phyloP scores from a whole-genome alignment of 2,797 vertebrate genomes.

The Phyllotis vaccarum region DNA sequence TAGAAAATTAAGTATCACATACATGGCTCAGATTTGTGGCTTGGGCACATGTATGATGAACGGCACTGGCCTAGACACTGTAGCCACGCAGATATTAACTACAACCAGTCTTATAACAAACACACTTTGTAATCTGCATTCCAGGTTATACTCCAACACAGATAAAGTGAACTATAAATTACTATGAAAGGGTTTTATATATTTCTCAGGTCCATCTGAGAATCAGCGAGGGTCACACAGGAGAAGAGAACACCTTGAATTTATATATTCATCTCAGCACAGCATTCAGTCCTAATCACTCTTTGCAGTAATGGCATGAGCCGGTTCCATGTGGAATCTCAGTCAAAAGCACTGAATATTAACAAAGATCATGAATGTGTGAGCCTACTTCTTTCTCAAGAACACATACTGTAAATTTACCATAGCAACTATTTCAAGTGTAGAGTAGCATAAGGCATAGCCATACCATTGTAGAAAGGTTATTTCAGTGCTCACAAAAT shows the following conservation, averaged over 20 bases:
- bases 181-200: background rate
- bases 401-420: background rate
- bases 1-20: background rate
- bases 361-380: background rate
- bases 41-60: background rate
- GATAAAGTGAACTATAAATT: background rate
- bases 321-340: background rate
- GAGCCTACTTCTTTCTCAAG: background rate
- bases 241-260: background rate
- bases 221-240: background rate
- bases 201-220: background rate
- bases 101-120: background rate
- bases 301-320: background rate
- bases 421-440: slow-evolving; percentile 1
- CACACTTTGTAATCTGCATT: background rate
- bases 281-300: background rate
- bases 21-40: background rate
- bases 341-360: background rate
- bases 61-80: background rate
- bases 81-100: background rate
- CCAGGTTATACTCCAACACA: background rate
- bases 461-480: background rate
- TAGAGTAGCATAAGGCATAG: background rate
- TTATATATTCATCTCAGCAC: background rate
- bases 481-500: slow-evolving; percentile 8